phyloP scores from a whole-genome alignment of 1,140 invertebrate species.

The Neocloeon triangulifer region DNA sequence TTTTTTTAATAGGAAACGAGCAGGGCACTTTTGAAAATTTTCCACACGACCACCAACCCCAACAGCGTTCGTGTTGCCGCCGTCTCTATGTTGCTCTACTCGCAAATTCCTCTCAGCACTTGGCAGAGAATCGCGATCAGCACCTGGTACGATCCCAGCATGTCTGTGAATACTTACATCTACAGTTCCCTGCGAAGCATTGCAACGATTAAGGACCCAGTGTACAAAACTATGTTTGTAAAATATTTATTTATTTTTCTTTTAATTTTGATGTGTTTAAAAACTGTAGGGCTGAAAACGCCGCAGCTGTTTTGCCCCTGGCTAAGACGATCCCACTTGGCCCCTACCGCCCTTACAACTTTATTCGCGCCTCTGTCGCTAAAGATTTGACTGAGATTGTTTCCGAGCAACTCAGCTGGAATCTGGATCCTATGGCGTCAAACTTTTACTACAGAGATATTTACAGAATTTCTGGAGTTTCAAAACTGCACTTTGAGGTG shows the following conservation, averaged over 20 bases:
- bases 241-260: too few species aligned
- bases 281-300: constrained; percentile 4
- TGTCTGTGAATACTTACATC: constrained; percentile 6
- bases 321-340: constrained; percentile 5
- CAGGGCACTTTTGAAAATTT: neutral
- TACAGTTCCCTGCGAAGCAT: constrained; percentile 6
- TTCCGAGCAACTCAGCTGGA: neutral
- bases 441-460: neutral
- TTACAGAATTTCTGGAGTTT: neutral
- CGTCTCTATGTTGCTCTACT: constrained; percentile 7
- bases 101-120: constrained; percentile 4
- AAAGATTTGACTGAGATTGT: constrained; percentile 2
- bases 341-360: constrained; percentile 3
- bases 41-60: constrained; percentile 1
- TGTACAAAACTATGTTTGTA: neutral
- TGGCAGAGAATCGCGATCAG: constrained; percentile 7
- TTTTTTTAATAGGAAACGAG: too few species aligned
- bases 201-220: constrained; percentile 5
- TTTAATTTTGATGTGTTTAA: neutral
- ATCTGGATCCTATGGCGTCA: too few species aligned
- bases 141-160: constrained; percentile 9
- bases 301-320: constrained; percentile 7
- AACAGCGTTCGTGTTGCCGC: constrained; percentile 8
- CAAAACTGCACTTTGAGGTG: neutral
- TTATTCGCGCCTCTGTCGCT: constrained; percentile 1